Evolutionary conservation across 1,140 invertebrate species (phyloP), one percentile per base, ranked within the genome.

Genomic region (Drosophila malerkotliana): DNA sequence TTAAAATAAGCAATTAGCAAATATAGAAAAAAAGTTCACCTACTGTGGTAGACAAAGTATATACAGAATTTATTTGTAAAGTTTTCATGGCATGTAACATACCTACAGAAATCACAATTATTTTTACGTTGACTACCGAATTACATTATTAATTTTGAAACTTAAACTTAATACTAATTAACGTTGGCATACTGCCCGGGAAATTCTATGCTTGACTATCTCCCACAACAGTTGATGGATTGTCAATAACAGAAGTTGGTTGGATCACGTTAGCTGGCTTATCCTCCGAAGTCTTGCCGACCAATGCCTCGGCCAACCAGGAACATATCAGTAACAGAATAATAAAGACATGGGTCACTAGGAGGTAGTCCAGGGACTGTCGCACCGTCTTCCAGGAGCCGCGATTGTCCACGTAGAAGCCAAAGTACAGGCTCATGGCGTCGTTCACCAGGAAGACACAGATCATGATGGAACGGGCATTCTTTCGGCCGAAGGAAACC

Each of bases 341-440:
- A 18, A 55, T 56, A 9, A 69, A 56, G 5, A 69, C 32, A 26
- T 69, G 63, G 12, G 66, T 56, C 14, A 69, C 41, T n/a, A 69
- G 18, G 4, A 69, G 41, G 8, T 15, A 26, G 8, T 69, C 66
- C 74, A 95, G 92, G 14, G 94, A 94, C 15, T 93, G 94, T 12
- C 98, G 98, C 72, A 99, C 99, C 53, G 98, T 96, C 26, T 98
- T 92, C 98, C 98, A 99, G 75, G 97, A 98, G 12, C 98, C 98
- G 66, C 93, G 93, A 81, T 97, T 97, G 67, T 93, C 94, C 0
- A 98, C 96, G 76, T 95, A 92, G 91, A 96, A 96, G 77, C 98
- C 95, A 87, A 98, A 96, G 84, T 96, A 95, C 75, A 98, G 92
- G 14, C 96, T 95, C 66, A 69, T 69, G 26, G 96, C 92, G 92